Base-by-base conservation (phyloP, 1,140 invertebrate genomes). In the Cotesia chilonis region DNA sequence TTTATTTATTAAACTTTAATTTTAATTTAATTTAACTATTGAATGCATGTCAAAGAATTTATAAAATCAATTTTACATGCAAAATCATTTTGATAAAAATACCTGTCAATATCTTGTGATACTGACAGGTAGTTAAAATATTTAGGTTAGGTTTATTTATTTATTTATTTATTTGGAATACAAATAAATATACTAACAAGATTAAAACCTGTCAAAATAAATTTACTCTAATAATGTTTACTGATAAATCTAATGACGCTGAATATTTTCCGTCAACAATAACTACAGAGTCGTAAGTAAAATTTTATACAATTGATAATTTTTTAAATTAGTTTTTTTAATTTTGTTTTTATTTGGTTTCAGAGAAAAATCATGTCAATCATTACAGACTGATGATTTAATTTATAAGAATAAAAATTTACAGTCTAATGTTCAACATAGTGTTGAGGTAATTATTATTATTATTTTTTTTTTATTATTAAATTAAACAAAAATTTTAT, bases 301-400 rank as follows among this genome's bases (percentile, higher is more conserved):
- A 55, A 7, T 17, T 37, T 9, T 36, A 41, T 38, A 5, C 4
- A 38, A 61, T 12, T 37, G 28, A n/a, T n/a, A 10, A n/a, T 4
- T 35, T 47, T 37, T n/a, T 12, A 2, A 28, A 28, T 28, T 47
- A 7, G 10, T 47, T 47, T 47, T 47, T 10, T 6, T 9, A 47
- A 47, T 47, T 47, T 47, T 47, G 1, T 9, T 47, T 47, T 47
- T 17, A 17, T 66, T 55, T 47, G 10, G 59, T 28, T 59, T 17
- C 12, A 71, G 69, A 9, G 72, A 83, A 71, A 74, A 72, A 67
- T 41, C 75, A 5, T 61, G 76, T 35, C 81, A 76, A 60, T 14
- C 60, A 52, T 64, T 83, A 60, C 85, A 86, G 76, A 87, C 84
- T 4, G 83, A 83, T 10, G 69, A 78, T 35, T 76, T 85, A 28